Percentiles rank a stretch among this genome's conserved stretches.
Conservation (phyloP, 2,113 vertebrate genomes). For the Polypterus senegalus region DNA sequence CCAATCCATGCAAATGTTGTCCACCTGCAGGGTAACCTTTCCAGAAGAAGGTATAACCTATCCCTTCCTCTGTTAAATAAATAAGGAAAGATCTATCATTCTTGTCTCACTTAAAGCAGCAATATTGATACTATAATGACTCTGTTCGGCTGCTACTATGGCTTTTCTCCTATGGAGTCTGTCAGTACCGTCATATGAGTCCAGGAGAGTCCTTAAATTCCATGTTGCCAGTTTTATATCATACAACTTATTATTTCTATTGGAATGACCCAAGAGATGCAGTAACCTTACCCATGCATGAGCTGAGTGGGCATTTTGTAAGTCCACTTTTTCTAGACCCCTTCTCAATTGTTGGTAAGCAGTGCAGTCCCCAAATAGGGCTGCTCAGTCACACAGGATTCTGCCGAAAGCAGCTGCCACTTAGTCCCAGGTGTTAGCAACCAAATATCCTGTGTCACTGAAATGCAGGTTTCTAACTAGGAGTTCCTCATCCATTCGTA, state of each 20-base stretch:
- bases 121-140: conserved; percentile 8
- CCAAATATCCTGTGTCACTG: conserved; percentile 5
- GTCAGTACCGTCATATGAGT: background rate
- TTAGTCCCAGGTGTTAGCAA: conserved; percentile 1
- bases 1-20: conserved; percentile 9
- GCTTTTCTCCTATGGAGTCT: conserved; percentile 7
- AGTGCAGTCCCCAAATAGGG: too few relatives aligned
- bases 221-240: background rate
- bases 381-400: conserved; percentile 8
- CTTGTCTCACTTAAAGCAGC: conserved; percentile 12
- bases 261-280: background rate
- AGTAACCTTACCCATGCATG: conserved; percentile 2
- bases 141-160: conserved; percentile 4
- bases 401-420: conserved; percentile 9
- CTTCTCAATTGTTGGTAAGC: conserved; percentile 5
- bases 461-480: conserved; percentile 3
- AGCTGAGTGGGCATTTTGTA: conserved; percentile 2
- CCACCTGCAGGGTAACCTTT: conserved; percentile 2
- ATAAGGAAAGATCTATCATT: background rate
- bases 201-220: conserved; percentile 8
- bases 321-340: conserved; percentile 6
- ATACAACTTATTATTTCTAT: conserved; percentile 4
- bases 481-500: background rate
- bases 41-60: conserved; percentile 10
- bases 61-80: background rate